These are phyloP conservation scores for Coracias cyanogaster DNA, from an alignment of 2,797 vertebrate species.

Conservation along the genomic window DNA sequence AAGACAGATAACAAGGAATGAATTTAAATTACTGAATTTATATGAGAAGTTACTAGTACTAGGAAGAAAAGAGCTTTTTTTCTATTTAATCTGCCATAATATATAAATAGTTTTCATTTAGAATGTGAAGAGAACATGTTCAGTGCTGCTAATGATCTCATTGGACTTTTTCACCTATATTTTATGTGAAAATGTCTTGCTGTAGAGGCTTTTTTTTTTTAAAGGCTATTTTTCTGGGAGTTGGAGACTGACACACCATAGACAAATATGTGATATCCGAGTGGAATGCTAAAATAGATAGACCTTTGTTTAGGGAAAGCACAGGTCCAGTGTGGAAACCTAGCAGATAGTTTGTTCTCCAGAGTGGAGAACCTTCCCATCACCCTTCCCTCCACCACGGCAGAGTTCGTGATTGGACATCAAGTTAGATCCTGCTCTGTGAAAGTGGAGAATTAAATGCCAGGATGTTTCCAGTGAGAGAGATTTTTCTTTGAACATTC, in stretches of 20 bases:
- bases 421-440: background rate
- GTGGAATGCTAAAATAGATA: background rate
- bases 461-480: background rate
- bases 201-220: background rate
- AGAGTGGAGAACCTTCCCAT: background rate
- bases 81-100: background rate
- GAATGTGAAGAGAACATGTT: background rate
- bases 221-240: background rate
- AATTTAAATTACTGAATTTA: background rate
- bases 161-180: background rate
- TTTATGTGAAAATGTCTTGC: background rate
- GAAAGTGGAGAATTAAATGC: background rate
- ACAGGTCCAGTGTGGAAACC: background rate
- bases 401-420: background rate
- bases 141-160: background rate
- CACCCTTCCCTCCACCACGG: background rate
- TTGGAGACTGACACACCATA: background rate
- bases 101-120: background rate
- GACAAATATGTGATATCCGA: fast-evolving
- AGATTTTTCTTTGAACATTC: background rate
- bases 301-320: background rate
- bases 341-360: background rate
- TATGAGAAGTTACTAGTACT: background rate
- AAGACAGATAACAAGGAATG: background rate
- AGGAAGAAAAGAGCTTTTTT: background rate